These are phyloP conservation scores for Micromys minutus DNA, from an alignment of 2,113 vertebrate species.

Conservation along the genomic window DNA sequence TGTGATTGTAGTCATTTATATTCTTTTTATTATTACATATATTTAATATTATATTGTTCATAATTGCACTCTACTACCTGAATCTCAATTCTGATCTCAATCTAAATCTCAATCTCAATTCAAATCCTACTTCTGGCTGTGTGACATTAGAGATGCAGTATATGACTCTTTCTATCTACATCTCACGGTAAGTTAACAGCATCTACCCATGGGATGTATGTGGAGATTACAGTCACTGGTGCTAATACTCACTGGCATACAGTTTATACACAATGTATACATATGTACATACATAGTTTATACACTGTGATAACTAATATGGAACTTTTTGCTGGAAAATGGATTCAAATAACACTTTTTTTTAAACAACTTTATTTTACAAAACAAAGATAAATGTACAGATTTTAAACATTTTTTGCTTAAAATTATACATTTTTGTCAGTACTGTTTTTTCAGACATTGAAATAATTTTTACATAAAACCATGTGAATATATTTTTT, in stretches of 20 bases:
- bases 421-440: no score
- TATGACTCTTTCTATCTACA: background rate
- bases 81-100: background rate
- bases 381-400: no score
- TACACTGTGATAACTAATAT: background rate
- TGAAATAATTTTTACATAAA: no score
- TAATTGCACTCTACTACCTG: background rate
- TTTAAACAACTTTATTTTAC: no score
- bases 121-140: background rate
- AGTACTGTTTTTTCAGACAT: no score
- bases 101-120: background rate
- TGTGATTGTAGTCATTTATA: background rate
- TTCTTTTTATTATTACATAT: conserved; percentile 13
- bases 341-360: background rate
- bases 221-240: background rate
- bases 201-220: background rate
- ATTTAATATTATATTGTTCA: background rate
- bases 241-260: background rate
- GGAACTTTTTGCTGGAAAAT: conserved; percentile 6
- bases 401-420: no score
- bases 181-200: background rate
- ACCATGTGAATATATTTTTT: no score
- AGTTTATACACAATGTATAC: background rate
- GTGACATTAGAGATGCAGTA: background rate
- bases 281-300: no score